These are phyloP conservation scores for Arremon brunneinucha DNA, from an alignment of 2,797 vertebrate species.

Conservation along the genomic window DNA sequence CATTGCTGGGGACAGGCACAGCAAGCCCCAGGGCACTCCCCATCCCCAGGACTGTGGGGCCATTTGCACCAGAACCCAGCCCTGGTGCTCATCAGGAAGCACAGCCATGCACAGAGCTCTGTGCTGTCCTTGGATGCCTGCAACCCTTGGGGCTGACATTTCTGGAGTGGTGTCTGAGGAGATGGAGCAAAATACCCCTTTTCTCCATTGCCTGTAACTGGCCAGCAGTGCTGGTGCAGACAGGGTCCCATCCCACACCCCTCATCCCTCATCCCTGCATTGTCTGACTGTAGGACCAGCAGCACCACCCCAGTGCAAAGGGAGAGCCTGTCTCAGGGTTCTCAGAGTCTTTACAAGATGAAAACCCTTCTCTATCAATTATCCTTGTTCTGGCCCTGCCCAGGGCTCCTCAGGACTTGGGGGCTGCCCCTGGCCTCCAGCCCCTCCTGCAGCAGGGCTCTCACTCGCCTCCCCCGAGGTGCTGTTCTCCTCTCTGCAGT, in stretches of 20 bases:
- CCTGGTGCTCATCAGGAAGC: rapidly evolving
- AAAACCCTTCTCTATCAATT: not conserved
- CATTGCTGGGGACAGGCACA: rapidly evolving
- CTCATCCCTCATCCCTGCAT: rapidly evolving
- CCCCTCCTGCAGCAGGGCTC: not conserved
- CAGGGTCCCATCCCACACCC: rapidly evolving
- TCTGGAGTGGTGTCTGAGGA: not conserved
- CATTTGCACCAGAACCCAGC: not conserved
- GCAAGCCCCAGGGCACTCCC: not conserved
- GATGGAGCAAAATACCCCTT: not conserved
- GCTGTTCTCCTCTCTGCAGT: not conserved
- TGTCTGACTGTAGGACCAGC: not conserved
- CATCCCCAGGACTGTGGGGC: not conserved
- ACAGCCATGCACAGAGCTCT: not conserved
- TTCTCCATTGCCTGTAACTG: not conserved
- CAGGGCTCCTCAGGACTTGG: not conserved
- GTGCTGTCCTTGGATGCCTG: not conserved
- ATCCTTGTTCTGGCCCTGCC: not conserved
- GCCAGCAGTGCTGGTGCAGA: not conserved
- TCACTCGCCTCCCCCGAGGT: not conserved
- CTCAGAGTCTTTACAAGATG: not conserved
- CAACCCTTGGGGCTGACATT: rapidly evolving
- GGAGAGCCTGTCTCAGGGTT: not conserved
- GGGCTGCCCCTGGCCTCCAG: not conserved
- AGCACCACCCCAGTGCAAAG: not conserved